Evolutionary conservation across 64 coral and sea anemone genomes (phyloP).

Genomic region (Porites lutea): DNA sequence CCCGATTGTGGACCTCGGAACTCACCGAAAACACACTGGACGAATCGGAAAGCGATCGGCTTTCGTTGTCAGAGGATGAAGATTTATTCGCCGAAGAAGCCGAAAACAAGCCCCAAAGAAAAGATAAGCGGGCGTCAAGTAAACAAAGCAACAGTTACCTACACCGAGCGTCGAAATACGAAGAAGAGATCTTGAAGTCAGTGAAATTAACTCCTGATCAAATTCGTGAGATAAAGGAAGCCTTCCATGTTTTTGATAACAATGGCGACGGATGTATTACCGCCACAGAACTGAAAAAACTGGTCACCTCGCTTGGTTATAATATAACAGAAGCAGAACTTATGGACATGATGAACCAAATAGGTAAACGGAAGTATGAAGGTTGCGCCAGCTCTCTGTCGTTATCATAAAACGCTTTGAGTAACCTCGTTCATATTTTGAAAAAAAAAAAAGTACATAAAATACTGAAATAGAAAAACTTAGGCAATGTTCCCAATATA

Average conservation of each 20-base stretch:
- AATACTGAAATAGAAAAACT: no score
- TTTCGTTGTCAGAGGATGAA: constrained; percentile 61
- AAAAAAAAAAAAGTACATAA: no score
- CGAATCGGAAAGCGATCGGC: constrained; percentile 63
- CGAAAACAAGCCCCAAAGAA: not conserved
- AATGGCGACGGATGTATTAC: constrained; percentile 95
- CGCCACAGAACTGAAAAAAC: constrained; percentile 88
- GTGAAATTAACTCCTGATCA: constrained; percentile 40
- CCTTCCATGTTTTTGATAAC: constrained; percentile 93
- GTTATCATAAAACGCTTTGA: no score
- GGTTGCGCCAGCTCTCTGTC: no score
- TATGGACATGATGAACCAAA: constrained; percentile 99
- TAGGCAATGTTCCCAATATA: no score
- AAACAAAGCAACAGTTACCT: not conserved
- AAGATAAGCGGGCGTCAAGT: not conserved
- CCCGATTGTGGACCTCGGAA: constrained; percentile 39
- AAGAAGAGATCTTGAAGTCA: constrained; percentile 47
- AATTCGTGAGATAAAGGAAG: constrained; percentile 94
- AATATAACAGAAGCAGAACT: constrained; percentile 99
- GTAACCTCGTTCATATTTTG: no score
- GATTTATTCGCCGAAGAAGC: constrained; percentile 32
- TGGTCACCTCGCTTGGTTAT: constrained; percentile 91
- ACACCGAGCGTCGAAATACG: not conserved
- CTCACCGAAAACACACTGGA: constrained; percentile 22
- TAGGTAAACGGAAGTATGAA: constrained; percentile 45